Evolutionary conservation across 2,888 invertebrate genomes (phyloP).

Genomic region (Zele albiditarsus): DNA sequence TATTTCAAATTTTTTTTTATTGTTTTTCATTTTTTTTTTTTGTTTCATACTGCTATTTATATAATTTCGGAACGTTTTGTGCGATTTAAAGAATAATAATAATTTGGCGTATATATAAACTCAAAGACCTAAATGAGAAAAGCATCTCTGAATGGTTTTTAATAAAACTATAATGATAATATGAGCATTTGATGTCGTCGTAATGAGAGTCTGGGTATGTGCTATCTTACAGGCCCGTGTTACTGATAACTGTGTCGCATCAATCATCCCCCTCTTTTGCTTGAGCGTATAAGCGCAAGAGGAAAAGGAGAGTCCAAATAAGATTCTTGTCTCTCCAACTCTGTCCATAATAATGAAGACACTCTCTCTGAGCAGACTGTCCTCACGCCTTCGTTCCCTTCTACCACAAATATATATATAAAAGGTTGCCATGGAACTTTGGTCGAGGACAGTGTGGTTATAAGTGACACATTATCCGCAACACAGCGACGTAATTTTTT

Average conservation of each 20-base stretch:
- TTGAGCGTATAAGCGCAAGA: constrained; percentile 20
- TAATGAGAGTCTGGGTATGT: constrained; percentile 63
- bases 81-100: background rate
- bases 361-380: constrained; percentile 5
- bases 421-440: constrained; percentile 43
- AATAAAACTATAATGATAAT: constrained; percentile 71
- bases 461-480: constrained; percentile 57
- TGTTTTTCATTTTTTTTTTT: background rate
- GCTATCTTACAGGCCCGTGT: constrained; percentile 60
- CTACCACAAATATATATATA: constrained; percentile 23
- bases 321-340: constrained; percentile 20
- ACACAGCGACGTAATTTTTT: constrained; percentile 14
- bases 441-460: constrained; percentile 47
- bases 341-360: constrained; percentile 27
- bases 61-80: background rate
- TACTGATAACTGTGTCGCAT: constrained; percentile 56
- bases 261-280: constrained; percentile 54
- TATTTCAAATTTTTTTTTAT: background rate
- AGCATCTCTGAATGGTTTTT: constrained; percentile 58
- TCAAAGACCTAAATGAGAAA: constrained; percentile 19
- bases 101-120: background rate
- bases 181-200: constrained; percentile 71
- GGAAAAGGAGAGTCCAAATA: constrained; percentile 36
- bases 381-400: constrained; percentile 42
- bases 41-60: background rate